A percentile compares a stretch with the other conserved stretches of the same genome.
These are phyloP conservation scores for Stichodactyla mertensii DNA, from an alignment of 64 coral and sea anemone genomes.

Conservation along the genomic window DNA sequence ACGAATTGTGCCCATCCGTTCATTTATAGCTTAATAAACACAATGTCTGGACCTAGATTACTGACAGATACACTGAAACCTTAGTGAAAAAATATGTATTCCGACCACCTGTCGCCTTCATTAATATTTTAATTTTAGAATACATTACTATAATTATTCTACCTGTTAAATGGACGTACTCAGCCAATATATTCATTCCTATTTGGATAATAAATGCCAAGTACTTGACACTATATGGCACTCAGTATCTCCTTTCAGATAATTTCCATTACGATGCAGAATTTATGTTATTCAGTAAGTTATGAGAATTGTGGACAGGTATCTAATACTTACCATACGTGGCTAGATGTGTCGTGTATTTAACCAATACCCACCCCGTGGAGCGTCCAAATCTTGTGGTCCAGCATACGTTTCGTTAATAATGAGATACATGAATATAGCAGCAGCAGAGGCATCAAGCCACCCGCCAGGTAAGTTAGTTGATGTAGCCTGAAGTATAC, in stretches of 20 bases:
- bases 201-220: constrained; percentile 5
- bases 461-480: background rate
- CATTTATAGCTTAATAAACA: background rate
- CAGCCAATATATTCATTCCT: background rate
- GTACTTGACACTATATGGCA: background rate
- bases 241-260: background rate
- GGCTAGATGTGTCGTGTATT: background rate
- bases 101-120: background rate
- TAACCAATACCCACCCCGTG: background rate
- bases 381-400: background rate
- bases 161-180: background rate
- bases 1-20: background rate
- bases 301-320: background rate
- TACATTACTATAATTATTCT: background rate
- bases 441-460: background rate
- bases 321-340: background rate
- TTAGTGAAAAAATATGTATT: background rate
- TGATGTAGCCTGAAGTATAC: background rate
- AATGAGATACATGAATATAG: background rate
- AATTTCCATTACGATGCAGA: background rate
- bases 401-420: background rate
- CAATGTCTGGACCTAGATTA: background rate
- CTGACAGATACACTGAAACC: background rate
- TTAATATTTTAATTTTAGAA: background rate
- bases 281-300: background rate